A percentile compares a stretch with the other conserved stretches of the same genome.
These are phyloP conservation scores for Grammomys surdaster DNA, from an alignment of 2,113 vertebrate species.

Conservation along the genomic window DNA sequence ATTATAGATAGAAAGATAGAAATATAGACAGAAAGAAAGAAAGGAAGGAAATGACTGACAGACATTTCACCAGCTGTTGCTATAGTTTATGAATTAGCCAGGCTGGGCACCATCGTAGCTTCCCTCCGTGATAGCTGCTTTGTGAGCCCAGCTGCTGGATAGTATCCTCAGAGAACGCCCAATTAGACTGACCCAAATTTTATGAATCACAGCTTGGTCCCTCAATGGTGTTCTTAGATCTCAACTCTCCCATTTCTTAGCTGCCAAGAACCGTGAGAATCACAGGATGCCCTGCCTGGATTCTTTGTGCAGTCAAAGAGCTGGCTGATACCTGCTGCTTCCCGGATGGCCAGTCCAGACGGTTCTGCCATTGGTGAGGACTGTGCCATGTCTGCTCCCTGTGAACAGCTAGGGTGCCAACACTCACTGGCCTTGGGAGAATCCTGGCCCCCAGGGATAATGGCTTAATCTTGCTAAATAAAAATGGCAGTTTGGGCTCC, in stretches of 20 bases:
- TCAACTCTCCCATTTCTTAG: accelerated
- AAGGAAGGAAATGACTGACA: not conserved
- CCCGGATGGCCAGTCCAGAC: not conserved
- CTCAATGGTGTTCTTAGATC: not conserved
- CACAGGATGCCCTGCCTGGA: not conserved
- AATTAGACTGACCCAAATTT: not conserved
- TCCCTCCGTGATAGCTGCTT: no score
- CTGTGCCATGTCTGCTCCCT: not conserved
- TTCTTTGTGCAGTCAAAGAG: accelerated
- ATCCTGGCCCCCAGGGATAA: not conserved
- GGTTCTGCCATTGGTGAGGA: accelerated
- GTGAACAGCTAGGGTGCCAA: not conserved
- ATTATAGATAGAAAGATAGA: no score
- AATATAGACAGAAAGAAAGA: no score
- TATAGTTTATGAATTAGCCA: not conserved
- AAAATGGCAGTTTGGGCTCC: not conserved
- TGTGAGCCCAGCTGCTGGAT: not conserved
- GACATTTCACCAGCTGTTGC: not conserved
- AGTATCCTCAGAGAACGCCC: not conserved
- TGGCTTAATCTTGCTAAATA: accelerated
- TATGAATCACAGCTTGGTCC: not conserved
- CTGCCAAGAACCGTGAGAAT: not conserved
- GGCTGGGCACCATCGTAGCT: not conserved
- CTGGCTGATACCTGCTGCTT: accelerated
- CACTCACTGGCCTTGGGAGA: not conserved